Evolutionary conservation across 1,140 invertebrate species (phyloP).

Genomic region (Drosophila ananassae): DNA sequence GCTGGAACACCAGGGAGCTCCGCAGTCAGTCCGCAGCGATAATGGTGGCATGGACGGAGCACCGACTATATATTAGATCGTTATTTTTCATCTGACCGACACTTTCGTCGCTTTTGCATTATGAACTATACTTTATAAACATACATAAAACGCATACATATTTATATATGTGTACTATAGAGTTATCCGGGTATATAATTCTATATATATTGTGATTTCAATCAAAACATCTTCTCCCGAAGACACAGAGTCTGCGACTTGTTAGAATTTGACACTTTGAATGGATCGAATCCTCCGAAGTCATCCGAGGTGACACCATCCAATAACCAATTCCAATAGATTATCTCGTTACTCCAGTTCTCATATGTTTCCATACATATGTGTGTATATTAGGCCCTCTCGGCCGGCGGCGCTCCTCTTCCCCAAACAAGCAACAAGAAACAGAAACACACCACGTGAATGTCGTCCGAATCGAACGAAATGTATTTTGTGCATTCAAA

Average conservation of each 20-base stretch:
- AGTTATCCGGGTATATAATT: slow-evolving; percentile 56
- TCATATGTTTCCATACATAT: slow-evolving; percentile 61
- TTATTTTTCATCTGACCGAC: slow-evolving; percentile 39
- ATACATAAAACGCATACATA: slow-evolving; percentile 32
- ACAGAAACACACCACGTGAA: slow-evolving; percentile 26
- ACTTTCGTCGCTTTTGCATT: slow-evolving; percentile 35
- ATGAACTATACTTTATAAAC: slow-evolving; percentile 37
- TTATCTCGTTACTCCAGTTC: slow-evolving; percentile 61
- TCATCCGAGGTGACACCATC: slow-evolving; percentile 25
- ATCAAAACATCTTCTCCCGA: slow-evolving; percentile 74
- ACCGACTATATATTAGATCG: slow-evolving; percentile 11
- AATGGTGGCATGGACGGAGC: not conserved
- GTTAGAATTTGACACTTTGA: slow-evolving; percentile 72
- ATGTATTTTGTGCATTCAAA: slow-evolving; percentile 54
- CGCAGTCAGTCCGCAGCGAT: not conserved
- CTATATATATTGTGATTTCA: slow-evolving; percentile 74
- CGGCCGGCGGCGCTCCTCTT: slow-evolving; percentile 44
- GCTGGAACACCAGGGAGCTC: not conserved
- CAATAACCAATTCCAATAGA: slow-evolving; percentile 65
- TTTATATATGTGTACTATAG: slow-evolving; percentile 38
- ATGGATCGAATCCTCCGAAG: slow-evolving; percentile 39
- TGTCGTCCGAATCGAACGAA: slow-evolving; percentile 63
- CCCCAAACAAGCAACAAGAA: slow-evolving; percentile 12
- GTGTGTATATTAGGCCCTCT: slow-evolving; percentile 55
- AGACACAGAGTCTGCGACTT: slow-evolving; percentile 67